Conservation (phyloP, 1,140 invertebrate species). For the Caenorhabditis briggsae region DNA sequence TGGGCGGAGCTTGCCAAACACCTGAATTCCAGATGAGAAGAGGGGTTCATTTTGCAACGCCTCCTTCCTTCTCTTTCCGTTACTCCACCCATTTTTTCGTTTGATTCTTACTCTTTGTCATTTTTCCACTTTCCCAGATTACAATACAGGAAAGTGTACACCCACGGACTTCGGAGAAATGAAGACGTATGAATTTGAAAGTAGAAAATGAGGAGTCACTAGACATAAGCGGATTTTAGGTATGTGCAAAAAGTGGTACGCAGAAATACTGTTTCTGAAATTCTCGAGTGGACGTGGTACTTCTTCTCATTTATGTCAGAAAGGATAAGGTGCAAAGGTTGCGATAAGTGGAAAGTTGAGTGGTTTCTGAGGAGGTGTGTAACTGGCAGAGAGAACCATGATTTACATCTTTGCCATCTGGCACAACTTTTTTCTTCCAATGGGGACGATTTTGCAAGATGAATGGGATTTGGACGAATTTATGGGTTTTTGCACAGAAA, state of each 20-base stretch:
- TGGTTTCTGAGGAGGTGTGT: too few relatives aligned
- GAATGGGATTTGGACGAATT: too few relatives aligned
- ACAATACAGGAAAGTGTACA: slow-evolving; percentile 19
- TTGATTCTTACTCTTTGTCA: not conserved
- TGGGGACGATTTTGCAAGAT: too few relatives aligned
- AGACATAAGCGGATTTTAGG: slow-evolving; percentile 32
- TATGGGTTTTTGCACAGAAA: too few relatives aligned
- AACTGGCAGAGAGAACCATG: too few relatives aligned
- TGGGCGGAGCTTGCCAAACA: slow-evolving; percentile 35
- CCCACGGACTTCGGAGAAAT: slow-evolving; percentile 31
- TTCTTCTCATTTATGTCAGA: slow-evolving; percentile 21
- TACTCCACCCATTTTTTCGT: not conserved
- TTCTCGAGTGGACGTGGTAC: not conserved
- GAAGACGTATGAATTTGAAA: not conserved
- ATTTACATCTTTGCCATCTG: too few relatives aligned
- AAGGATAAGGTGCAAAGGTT: slow-evolving; percentile 15
- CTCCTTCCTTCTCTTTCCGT: not conserved
- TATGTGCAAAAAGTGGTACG: not conserved
- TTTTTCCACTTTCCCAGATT: slow-evolving; percentile 36
- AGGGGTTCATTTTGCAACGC: not conserved
- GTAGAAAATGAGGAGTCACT: not conserved
- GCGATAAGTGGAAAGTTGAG: not conserved
- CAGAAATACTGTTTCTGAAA: not conserved
- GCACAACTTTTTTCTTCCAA: too few relatives aligned
- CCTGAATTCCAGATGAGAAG: slow-evolving; percentile 24